Base-by-base conservation (phyloP, 2,797 vertebrate genomes). In the Pangasius larnaudii region DNA sequence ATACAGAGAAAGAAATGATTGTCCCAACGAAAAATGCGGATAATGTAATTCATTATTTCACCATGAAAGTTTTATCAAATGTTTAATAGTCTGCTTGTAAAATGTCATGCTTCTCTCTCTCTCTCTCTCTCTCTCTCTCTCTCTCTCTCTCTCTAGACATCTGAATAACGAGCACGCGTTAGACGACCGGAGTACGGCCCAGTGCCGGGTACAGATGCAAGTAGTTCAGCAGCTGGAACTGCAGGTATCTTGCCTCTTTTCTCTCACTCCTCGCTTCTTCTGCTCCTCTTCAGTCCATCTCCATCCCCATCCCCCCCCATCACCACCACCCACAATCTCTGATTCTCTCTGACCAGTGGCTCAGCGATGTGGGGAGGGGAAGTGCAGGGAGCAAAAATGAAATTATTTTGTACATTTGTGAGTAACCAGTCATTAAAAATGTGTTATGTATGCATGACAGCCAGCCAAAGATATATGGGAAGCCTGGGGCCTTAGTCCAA, bases 191-290 rank as follows among this genome's bases (percentile, higher is more conserved):
- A 99, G 99, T 96, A 99, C 99, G 89, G 99, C 99, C 93, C 99
- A 99, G 96, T 99, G 99, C 96, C 98, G 99, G 95, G 99, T 99
- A 94, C 99, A 99, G 95, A 99, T 99, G 99, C 99, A 99, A 97
- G 99, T 99, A 95, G 99, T 99, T 91, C 99, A 99, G 95, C 99
- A 99, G 97, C 98, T 99, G 97, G 99, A 99, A 95, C 97, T 99
- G 94, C 99, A 99, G 99, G 99, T 99, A 93, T 78, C 61, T 56
- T 0, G n/a, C 53, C 56, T 74, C 27, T 79, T 33, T 5, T 71
- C 59, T 36, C 11, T 46, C 39, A 86, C 93, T 72, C 42, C 11
- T 84, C 63, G 3, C 42, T 81, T 81, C 58, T 51, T 30, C 27
- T 63, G n/a, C 77, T 85, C 18, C 11, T 91, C 75, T 49, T 67